Conservation (phyloP, 2,113 vertebrate genomes). For the Dasypus novemcinctus region DNA sequence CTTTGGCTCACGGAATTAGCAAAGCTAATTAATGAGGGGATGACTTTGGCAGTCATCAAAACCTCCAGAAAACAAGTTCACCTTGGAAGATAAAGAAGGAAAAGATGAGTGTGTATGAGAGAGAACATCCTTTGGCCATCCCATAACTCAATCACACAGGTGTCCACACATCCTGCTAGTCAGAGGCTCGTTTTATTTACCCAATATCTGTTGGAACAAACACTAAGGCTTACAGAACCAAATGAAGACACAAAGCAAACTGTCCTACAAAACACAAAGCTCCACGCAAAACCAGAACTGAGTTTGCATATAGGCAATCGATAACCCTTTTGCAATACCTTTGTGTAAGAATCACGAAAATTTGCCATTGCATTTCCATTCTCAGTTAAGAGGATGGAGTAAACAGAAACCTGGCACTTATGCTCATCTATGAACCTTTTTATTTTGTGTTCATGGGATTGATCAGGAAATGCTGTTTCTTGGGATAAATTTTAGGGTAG, state of each 20-base stretch:
- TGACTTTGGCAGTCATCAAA: not conserved
- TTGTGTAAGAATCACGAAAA: not conserved
- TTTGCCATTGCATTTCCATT: not conserved
- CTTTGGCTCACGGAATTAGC: not conserved
- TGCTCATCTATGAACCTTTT: not conserved
- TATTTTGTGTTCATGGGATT: not conserved
- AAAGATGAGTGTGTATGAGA: not conserved
- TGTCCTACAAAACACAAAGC: not conserved
- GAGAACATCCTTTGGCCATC: not conserved
- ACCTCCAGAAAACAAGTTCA: not conserved
- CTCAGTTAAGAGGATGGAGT: not conserved
- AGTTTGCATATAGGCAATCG: too few species aligned
- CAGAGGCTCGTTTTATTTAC: too few species aligned
- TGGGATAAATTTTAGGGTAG: not conserved
- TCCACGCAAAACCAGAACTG: not conserved
- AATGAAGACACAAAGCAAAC: not conserved
- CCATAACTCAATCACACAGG: too few species aligned
- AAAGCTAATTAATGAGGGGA: not conserved
- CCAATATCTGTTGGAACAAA: not conserved
- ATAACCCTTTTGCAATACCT: not conserved
- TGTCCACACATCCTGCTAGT: too few species aligned
- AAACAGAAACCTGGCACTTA: too few species aligned
- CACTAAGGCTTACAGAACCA: not conserved
- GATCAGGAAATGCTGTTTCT: not conserved
- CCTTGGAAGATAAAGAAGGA: not conserved